Conservation (phyloP, 2,797 vertebrate species). For the Chloroceryle amazona region DNA sequence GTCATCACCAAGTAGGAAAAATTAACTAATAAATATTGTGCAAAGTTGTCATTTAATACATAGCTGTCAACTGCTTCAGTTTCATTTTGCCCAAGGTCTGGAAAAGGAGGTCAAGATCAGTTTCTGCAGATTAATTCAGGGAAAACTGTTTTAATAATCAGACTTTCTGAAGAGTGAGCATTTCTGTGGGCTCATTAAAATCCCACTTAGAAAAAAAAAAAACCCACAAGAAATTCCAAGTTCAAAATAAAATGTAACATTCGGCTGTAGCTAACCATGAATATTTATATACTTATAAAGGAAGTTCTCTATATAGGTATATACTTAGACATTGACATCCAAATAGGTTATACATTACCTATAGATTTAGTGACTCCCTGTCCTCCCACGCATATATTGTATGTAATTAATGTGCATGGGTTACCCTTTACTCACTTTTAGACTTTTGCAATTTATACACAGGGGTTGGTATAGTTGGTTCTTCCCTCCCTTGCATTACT, state of each 20-base stretch:
- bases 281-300: not conserved
- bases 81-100: slow-evolving; percentile 4
- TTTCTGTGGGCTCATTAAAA: not conserved
- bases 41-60: not conserved
- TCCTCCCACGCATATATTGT: not conserved
- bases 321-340: not conserved
- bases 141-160: not conserved
- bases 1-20: not conserved
- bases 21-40: not conserved
- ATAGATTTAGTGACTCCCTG: not conserved
- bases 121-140: slow-evolving; percentile 14
- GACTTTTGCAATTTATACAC: not conserved
- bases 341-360: not conserved
- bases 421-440: not conserved
- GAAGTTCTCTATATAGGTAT: not conserved
- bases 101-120: slow-evolving; percentile 28
- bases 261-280: not conserved
- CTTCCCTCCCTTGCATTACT: not conserved
- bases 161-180: not conserved
- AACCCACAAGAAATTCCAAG: not conserved
- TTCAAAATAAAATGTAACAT: not conserved
- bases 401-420: not conserved
- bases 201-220: not conserved
- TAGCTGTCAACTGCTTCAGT: not conserved
- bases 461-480: not conserved